Base-by-base conservation (phyloP, 2,797 vertebrate genomes). In the Hydrolagus colliei region DNA sequence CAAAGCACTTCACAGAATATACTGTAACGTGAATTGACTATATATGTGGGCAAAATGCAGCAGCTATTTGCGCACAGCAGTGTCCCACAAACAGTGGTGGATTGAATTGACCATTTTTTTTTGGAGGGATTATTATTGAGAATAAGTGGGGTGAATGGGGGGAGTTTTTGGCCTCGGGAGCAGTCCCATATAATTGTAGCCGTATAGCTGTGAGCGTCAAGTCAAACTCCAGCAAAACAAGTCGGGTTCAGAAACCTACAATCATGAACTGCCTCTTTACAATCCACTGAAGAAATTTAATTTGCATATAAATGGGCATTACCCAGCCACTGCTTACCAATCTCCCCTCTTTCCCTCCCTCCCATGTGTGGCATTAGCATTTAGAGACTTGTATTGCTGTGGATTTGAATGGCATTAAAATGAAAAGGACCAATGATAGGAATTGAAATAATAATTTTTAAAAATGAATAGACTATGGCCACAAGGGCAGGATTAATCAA, bases 241-340 rank as follows among this genome's bases (percentile, higher is more conserved):
- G 67, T 65, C n/a, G 4, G 65, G 27, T 82, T 82, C 35, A 67
- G 41, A 52, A 82, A 35, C 62, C 41, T 18, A 9, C n/a, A 67
- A 68, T 84, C 79, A 18, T 52, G 27, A 27, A 27, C 65, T 41
- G 63, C 67, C 32, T 84, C 65, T 68, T 52, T 84, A 18, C 16
- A 84, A 63, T 68, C 79, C 52, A 84, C 20, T 71, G 27, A 71
- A 84, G 71, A 63, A 16, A 16, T 84, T 71, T 84, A 63, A 84
- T 84, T 84, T 35, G 79, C 79, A 84, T 71, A 84, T 84, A 84
- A 84, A 84, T 84, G 79, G 62, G 71, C 65, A 84, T 84, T 84
- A 84, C 52, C 2, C 32, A 84, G 32, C 71, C 62, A 84, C 71
- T 71, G 71, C 32, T 41, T 52, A 68, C 65, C 65, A 84, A 52